Evolutionary conservation across 2,888 invertebrate species (phyloP).

Genomic region (Andrena bucephala): DNA sequence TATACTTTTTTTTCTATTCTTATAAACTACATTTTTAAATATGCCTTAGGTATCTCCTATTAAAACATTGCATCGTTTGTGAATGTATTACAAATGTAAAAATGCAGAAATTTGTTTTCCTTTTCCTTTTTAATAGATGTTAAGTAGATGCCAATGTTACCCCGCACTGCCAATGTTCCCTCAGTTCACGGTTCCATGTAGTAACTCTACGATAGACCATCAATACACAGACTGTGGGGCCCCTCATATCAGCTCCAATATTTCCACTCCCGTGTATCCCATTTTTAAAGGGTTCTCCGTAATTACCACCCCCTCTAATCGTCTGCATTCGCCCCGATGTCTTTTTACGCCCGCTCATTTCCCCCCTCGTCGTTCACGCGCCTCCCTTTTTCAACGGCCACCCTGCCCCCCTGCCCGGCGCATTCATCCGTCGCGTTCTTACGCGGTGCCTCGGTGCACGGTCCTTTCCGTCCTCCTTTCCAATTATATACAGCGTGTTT

Average conservation of each 20-base stretch:
- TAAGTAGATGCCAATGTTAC: too few species aligned
- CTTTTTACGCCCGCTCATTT: constrained; percentile 41
- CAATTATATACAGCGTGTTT: constrained; percentile 58
- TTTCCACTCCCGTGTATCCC: constrained; percentile 1
- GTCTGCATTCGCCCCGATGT: constrained; percentile 23
- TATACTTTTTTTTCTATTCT: too few species aligned
- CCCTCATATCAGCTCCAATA: background rate
- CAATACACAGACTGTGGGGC: background rate
- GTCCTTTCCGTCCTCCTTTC: constrained; percentile 46
- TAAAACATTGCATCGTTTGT: too few species aligned
- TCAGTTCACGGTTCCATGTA: too few species aligned
- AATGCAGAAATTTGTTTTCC: too few species aligned
- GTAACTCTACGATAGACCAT: too few species aligned
- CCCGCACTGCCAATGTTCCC: too few species aligned
- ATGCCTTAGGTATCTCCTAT: too few species aligned
- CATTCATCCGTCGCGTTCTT: constrained; percentile 44
- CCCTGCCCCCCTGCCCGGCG: constrained; percentile 3
- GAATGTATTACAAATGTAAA: too few species aligned
- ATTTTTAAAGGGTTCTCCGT: constrained; percentile 7
- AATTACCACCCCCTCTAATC: constrained; percentile 34
- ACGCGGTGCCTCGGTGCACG: constrained; percentile 21
- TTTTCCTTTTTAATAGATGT: too few species aligned
- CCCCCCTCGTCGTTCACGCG: constrained; percentile 33
- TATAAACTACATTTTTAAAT: too few species aligned
- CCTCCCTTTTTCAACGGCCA: constrained; percentile 29